phyloP scores from a whole-genome alignment of 2,888 invertebrate genomes.

The Stratiomys singularior region DNA sequence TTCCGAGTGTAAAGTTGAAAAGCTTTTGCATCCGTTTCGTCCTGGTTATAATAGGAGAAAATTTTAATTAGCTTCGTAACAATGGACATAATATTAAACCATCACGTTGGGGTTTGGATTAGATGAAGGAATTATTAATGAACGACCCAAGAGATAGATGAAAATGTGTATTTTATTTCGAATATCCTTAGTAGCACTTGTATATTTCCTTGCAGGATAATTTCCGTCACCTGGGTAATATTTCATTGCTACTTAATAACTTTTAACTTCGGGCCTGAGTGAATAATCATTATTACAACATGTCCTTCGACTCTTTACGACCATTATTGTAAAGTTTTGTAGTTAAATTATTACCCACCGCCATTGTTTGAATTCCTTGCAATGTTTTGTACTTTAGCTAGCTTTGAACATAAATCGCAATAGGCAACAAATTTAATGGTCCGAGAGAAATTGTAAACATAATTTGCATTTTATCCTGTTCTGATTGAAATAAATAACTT shows the following conservation, averaged over 20 bases:
- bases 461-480: neutral
- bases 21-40: no score
- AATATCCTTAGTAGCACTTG: neutral
- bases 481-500: slow-evolving; percentile 10
- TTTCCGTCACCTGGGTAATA: neutral
- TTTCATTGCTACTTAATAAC: neutral
- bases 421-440: slow-evolving; percentile 3
- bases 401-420: neutral
- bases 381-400: neutral
- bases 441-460: neutral
- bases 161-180: neutral
- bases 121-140: neutral
- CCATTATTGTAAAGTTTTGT: neutral
- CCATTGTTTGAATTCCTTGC: neutral
- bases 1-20: neutral
- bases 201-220: neutral
- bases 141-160: neutral
- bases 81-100: neutral
- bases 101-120: neutral
- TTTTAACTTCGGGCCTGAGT: neutral
- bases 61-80: slow-evolving; percentile 2
- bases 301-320: neutral
- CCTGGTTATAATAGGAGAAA: neutral
- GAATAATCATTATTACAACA: neutral
- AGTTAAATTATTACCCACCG: no score